These are phyloP conservation scores for Phrynocephalus guinanensis DNA, from an alignment of 2,797 vertebrate species.

Conservation along the genomic window DNA sequence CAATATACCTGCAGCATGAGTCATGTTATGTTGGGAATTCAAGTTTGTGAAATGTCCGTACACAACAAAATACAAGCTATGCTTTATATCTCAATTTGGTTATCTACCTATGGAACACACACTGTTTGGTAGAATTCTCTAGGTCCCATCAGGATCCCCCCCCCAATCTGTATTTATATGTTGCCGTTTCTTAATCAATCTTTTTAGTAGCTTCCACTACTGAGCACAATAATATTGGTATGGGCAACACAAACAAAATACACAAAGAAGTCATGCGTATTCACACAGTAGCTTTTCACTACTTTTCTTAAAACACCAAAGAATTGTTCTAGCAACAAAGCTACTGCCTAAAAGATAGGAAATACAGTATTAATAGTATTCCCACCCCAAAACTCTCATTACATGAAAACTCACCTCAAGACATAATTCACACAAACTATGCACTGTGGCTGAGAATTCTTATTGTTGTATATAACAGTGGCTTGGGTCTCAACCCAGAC, in stretches of 20 bases:
- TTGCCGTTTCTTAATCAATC: background rate
- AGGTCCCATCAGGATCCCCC: background rate
- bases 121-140: background rate
- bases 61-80: background rate
- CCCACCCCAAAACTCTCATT: background rate
- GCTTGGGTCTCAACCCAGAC: constrained; percentile 99
- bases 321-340: background rate
- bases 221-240: background rate
- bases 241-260: background rate
- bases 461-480: constrained; percentile 97
- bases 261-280: too few relatives aligned
- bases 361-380: too few relatives aligned
- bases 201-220: background rate
- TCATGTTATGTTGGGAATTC: background rate
- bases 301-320: background rate
- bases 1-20: background rate
- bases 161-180: background rate
- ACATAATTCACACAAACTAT: constrained; percentile 98
- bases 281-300: background rate
- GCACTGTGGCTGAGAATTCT: constrained; percentile 98
- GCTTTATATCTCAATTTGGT: background rate
- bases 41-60: background rate
- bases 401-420: constrained; percentile 85
- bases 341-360: background rate
- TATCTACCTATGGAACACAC: background rate